Conservation (phyloP, 2,113 vertebrate genomes). For the Carassius carassius region DNA sequence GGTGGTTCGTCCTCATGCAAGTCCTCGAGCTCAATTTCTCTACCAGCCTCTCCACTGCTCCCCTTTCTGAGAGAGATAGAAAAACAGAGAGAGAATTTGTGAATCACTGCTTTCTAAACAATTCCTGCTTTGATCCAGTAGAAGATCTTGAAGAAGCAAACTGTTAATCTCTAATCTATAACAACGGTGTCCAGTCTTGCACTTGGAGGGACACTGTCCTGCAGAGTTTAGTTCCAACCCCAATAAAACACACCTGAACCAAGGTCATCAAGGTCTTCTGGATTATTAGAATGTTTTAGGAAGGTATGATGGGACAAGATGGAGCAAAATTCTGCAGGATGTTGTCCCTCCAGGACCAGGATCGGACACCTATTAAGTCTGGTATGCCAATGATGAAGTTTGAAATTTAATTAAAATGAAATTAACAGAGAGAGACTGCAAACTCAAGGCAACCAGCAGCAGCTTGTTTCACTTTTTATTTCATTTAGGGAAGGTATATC, state of each 20-base stretch:
- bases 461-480: not conserved
- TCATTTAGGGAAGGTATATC: not conserved
- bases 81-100: not conserved
- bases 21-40: slow-evolving; percentile 79
- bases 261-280: too few species aligned
- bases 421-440: too few species aligned
- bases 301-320: too few species aligned
- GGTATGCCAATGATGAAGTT: not conserved
- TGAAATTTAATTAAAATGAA: not conserved
- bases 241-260: too few species aligned
- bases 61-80: slow-evolving; percentile 69
- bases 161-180: not conserved
- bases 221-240: too few species aligned
- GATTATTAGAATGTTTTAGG: too few species aligned
- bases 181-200: too few species aligned
- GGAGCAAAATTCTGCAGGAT: too few species aligned
- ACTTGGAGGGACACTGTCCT: too few species aligned
- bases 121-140: not conserved
- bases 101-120: not conserved
- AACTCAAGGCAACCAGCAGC: not conserved
- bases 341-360: too few species aligned
- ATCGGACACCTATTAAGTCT: too few species aligned
- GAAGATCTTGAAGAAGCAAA: not conserved
- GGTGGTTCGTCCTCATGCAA: slow-evolving; percentile 77
- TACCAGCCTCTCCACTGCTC: slow-evolving; percentile 73